Percentiles rank a stretch among this genome's conserved stretches.
These are phyloP conservation scores for Gadus chalcogrammus DNA, from an alignment of 2,113 vertebrate species.

Conservation along the genomic window DNA sequence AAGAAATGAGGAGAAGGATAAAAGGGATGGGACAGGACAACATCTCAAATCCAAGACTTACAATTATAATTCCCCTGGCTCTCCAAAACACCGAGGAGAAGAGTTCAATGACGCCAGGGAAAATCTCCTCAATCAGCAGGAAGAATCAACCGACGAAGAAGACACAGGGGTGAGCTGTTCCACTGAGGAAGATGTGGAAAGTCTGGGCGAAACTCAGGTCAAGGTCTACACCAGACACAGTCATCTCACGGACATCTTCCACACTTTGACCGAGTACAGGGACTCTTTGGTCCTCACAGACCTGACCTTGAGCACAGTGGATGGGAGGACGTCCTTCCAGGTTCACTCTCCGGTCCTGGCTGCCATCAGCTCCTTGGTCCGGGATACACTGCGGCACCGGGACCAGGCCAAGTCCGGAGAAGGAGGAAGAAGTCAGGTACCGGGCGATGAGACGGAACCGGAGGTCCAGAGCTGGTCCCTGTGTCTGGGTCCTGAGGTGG, in stretches of 20 bases:
- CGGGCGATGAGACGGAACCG: not conserved
- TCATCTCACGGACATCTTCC: conserved; percentile 61
- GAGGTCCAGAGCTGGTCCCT: conserved; percentile 28
- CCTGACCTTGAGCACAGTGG: conserved; percentile 54
- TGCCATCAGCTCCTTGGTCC: conserved; percentile 69
- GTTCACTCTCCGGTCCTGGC: conserved; percentile 72
- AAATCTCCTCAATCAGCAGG: no score
- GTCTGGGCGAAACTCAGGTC: conserved; percentile 14
- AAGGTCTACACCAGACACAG: conserved; percentile 46
- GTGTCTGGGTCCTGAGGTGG: conserved; percentile 48
- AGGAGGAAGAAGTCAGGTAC: not conserved
- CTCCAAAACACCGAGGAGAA: no score
- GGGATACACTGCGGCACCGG: conserved; percentile 8
- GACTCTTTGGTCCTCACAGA: conserved; percentile 65
- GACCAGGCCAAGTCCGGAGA: not conserved
- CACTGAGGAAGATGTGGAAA: conserved; percentile 25
- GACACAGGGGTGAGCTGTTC: not conserved
- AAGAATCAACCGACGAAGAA: not conserved
- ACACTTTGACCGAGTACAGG: conserved; percentile 61
- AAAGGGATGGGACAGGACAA: no score
- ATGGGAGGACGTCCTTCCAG: conserved; percentile 31
- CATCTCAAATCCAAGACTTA: no score
- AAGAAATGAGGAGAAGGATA: not conserved
- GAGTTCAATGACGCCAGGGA: no score
- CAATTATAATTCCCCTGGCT: no score